These are phyloP conservation scores for Crotalus viridis DNA, from an alignment of 2,113 vertebrate genomes.

Conservation along the genomic window DNA sequence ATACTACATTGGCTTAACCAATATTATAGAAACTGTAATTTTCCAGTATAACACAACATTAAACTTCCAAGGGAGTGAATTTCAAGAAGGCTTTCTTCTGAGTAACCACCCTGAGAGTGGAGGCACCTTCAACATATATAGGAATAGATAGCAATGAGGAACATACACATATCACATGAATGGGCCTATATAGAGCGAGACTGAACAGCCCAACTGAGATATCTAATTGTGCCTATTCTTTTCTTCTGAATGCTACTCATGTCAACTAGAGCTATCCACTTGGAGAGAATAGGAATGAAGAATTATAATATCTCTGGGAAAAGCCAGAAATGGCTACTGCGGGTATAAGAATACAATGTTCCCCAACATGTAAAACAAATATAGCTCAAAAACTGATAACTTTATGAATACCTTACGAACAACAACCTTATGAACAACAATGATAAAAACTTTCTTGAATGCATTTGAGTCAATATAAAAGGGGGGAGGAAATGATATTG, in stretches of 20 bases:
- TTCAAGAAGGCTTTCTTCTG: not conserved
- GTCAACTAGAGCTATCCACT: not conserved
- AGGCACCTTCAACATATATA: not conserved
- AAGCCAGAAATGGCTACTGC: not conserved
- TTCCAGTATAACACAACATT: not conserved
- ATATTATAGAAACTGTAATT: not conserved
- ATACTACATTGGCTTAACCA: not conserved
- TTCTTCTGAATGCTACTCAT: not conserved
- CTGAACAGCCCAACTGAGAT: not conserved
- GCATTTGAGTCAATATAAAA: too few species aligned
- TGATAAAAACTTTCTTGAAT: too few species aligned
- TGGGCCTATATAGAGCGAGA: not conserved
- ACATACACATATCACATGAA: not conserved
- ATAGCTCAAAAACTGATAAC: not conserved
- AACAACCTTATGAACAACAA: too few species aligned
- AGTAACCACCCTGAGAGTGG: not conserved
- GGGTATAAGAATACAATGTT: not conserved
- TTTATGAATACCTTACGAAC: not conserved
- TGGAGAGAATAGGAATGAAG: not conserved
- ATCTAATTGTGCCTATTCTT: not conserved
- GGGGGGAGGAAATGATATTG: too few species aligned
- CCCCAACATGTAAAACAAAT: not conserved
- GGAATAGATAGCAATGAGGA: not conserved
- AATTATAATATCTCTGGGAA: not conserved
- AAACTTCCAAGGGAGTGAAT: not conserved